Conservation (phyloP, 2,113 vertebrate genomes). For the Nyctereutes procyonoides region DNA sequence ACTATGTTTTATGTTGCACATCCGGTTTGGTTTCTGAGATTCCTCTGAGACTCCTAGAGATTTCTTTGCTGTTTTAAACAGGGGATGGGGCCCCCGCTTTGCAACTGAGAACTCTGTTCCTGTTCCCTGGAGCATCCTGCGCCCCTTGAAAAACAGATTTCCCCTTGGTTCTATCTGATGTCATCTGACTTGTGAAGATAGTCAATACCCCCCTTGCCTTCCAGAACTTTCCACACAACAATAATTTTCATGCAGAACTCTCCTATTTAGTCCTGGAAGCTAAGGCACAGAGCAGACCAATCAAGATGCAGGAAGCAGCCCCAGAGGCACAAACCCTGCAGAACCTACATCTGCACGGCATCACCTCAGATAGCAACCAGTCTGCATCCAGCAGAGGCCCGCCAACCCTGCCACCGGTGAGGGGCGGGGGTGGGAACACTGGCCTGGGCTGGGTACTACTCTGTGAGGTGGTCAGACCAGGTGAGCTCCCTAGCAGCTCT, state of each 20-base stretch:
- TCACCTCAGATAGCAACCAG: not conserved
- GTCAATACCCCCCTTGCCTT: not conserved
- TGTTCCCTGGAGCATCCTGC: not conserved
- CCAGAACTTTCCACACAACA: not conserved
- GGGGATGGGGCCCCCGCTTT: not conserved
- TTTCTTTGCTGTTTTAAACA: not conserved
- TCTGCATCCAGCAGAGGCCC: not conserved
- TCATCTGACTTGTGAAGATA: not conserved
- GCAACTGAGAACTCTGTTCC: not conserved
- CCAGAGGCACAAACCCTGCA: rapidly evolving
- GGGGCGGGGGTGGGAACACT: not conserved
- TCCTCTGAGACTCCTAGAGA: not conserved
- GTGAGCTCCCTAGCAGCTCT: not conserved
- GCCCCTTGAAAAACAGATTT: not conserved
- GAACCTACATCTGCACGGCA: not conserved
- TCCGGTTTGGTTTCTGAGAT: not conserved
- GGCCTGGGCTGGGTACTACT: not conserved
- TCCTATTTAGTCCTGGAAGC: not conserved
- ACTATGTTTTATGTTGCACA: not conserved
- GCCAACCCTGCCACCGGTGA: not conserved
- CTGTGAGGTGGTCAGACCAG: not conserved
- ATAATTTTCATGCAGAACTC: not conserved
- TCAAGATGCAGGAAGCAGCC: not conserved
- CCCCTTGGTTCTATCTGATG: not conserved
- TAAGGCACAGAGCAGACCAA: not conserved